Conservation (phyloP, 2,797 vertebrate genomes). For the Neopelma chrysocephalum region DNA sequence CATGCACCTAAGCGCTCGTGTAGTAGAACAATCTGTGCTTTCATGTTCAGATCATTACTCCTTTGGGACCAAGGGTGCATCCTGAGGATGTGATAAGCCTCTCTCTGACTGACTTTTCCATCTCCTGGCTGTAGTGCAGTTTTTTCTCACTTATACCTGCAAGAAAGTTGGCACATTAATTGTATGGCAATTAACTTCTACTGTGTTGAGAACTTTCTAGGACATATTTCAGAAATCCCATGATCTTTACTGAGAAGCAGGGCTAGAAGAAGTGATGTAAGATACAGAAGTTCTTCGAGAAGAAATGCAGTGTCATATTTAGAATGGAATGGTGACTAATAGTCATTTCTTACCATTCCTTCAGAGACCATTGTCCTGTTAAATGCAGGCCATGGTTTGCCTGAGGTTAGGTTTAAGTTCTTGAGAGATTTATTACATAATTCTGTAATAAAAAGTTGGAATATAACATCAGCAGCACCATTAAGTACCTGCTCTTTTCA, state of each 20-base stretch:
- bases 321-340: not conserved
- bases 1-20: fast-evolving
- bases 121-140: not conserved
- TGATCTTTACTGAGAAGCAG: not conserved
- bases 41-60: not conserved
- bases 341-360: not conserved
- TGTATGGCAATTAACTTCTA: not conserved
- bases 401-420: not conserved
- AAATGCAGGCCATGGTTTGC: not conserved
- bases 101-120: not conserved
- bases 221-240: not conserved
- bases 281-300: not conserved
- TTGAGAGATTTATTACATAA: not conserved
- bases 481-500: not conserved
- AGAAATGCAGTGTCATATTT: not conserved
- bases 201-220: not conserved
- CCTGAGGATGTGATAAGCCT: not conserved
- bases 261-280: not conserved
- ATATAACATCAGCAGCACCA: not conserved
- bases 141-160: not conserved
- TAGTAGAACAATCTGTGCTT: not conserved
- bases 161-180: not conserved
- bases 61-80: not conserved
- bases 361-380: not conserved
- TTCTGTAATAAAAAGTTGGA: not conserved